Evolutionary conservation across 2,888 invertebrate species (phyloP), one percentile per base, ranked within the genome.

Genomic region (Muschampia plurimacula): DNA sequence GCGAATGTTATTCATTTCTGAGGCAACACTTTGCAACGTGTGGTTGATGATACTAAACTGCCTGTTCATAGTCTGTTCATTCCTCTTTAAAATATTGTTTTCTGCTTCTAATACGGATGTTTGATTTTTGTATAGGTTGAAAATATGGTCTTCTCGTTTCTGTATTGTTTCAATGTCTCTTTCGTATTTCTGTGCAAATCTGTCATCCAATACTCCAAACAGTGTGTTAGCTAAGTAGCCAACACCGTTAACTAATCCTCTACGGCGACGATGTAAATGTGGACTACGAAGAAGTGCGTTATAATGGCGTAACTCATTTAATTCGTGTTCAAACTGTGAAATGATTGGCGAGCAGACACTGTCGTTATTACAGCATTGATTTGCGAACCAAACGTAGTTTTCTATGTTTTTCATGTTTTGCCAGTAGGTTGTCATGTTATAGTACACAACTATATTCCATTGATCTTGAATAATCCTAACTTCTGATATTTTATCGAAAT

Each of bases 181-280:
- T 55, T 68, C n/a, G 60, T 77, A 77, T 52, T 78, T 67, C 67
- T 74, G 74, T 32, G 76, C 76, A 71, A 78, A 78, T 57, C 72
- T 77, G 74, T 46, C 46, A n/a, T 78, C 77, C 9, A 77, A 60
- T 73, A 78, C 76, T 9, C 78, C 76, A 68, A 76, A 76, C 49
- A 78, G 59, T 0, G 41, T 39, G 15, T 75, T 68, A 4, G 77
- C 77, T 0, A 78, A 10, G 52, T 74, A 69, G 8, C 77, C 77
- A 1, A 76, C 72, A 12, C 73, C 78, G 46, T 46, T 46, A 7
- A 46, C 7, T 12, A 46, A 7, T 2, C 46, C 46, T 1, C 46
- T 5, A 13, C 13, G 46, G 1, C 46, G 46, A 3, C 13, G 32
- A 32, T 32, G 32, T 32, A 32, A 32, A 32, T 32, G 32, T 32